Base-by-base conservation (phyloP, 2,113 vertebrate species). In the Cyphotilapia sp. region DNA sequence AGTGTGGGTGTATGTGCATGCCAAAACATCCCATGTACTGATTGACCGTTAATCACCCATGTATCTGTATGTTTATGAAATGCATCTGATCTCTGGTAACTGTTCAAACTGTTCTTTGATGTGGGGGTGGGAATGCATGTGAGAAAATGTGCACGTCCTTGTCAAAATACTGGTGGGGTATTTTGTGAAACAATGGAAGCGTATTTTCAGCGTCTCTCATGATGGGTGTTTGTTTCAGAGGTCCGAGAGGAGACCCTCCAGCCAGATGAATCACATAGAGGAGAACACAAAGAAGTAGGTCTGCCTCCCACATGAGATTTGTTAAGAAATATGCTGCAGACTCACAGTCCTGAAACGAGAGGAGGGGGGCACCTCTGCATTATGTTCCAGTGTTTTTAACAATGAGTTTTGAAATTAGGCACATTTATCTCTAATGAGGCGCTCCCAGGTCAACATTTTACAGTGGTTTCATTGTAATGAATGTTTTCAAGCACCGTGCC, bases 251-350 rank as follows among this genome's bases (percentile, higher is more conserved):
- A 97, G 95, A 93, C 81, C 84, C 13, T 95, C 81, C 59, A 91
- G 1, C 54, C 96, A 96, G 84, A 82, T 97, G 90, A 97, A 95
- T 88, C 97, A 95, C 93, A 94, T 98, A 88, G 96, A 98, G 89
- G 98, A 98, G 90, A 98, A 98, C 91, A 96, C 97, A 57, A 96
- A 95, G 80, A 98, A 97, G 98, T 99, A 97, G 56, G 98, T 97
- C 90, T 91, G 42, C 87, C 56, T 87, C 86, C 51, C 90, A 81
- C 86, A 8, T 38, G 85, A 92, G 86, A 82, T 85, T 88, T 87
- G 84, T 87, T 63, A 88, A 76, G 63, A 87, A 81, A 84, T 83
- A 13, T 81, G 71, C 51, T 19, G 33, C 24, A 49, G 42, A 74
- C 24, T 49, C 59, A 82, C 78, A 66, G 13, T 54, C 24, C 63